Base-by-base conservation (phyloP, 2,113 vertebrate species). In the Struthidea cinerea region DNA sequence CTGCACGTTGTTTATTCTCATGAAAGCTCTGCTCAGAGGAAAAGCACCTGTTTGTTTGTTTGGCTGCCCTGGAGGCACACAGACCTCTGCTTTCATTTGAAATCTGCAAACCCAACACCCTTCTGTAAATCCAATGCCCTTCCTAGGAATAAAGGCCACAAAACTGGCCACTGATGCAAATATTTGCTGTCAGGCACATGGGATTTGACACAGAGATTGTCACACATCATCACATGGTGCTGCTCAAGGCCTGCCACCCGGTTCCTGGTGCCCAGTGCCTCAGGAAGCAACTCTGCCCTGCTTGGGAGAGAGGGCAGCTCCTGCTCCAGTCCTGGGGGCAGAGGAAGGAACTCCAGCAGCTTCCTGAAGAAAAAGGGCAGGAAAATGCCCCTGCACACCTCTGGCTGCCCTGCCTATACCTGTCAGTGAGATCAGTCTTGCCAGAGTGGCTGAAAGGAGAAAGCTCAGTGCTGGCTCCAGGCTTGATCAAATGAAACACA, bases 211-310 rank as follows among this genome's bases (percentile, higher is more conserved):
- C 0, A 3, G 37, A 39, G 14, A 5, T 3, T 32, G 49, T 6
- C 53, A 39, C 47, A n/a, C 11, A 2, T 22, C 23, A 7, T 21
- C 44, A 14, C 7, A 11, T 0, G n/a, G 39, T 70, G 67, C 71
- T 79, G 41, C 7, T 46, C 24, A 3, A 35, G 44, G 59, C 39
- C 68, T 20, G 57, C 30, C 71, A 56, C 10, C 32, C 49, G 0
- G 1, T 23, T 1, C 1, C 10, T 16, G 53, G 12, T 13, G n/a
- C 1, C 28, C 42, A 11, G 4, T 11, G 17, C 39, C 60, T 30
- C 44, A 9, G n/a, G 53, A 22, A 53, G 8, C 6, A 44, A 2
- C 26, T 71, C 24, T 13, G 52, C 53, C 16, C 19, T 30, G 52
- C 65, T 0, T 4, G 42, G 39, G 57, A 19, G 30, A 55, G 68